Conservation (phyloP, 2,888 invertebrate genomes). For the Drymonia ruficornis region DNA sequence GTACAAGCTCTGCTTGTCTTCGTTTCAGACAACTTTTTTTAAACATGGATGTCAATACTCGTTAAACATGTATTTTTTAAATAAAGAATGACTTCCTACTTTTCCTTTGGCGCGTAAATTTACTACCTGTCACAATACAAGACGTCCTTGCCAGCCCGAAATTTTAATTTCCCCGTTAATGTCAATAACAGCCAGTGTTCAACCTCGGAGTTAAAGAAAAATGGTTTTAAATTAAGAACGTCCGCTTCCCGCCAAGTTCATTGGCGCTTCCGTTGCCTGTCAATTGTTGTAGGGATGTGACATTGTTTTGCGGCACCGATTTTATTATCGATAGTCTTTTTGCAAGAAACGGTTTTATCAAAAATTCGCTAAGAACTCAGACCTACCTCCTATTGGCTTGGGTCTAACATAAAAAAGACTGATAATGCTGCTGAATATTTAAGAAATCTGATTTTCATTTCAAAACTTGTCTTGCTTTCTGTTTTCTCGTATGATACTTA, state of each 20-base stretch:
- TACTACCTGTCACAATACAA: constrained; percentile 18
- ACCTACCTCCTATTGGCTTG: no score
- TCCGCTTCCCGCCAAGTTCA: constrained; percentile 70
- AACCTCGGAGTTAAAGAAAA: constrained; percentile 17
- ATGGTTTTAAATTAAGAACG: constrained; percentile 56
- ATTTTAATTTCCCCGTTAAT: constrained; percentile 24
- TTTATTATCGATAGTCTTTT: background rate
- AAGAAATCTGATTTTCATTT: no score
- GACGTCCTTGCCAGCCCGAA: constrained; percentile 34
- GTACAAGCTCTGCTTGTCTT: no score
- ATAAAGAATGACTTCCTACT: constrained; percentile 11
- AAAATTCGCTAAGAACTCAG: no score
- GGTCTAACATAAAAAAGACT: no score
- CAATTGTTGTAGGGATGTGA: constrained; percentile 49
- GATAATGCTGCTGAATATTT: no score
- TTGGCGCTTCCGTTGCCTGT: constrained; percentile 64
- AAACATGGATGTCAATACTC: background rate
- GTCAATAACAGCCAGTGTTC: constrained; percentile 38
- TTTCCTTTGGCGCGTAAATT: constrained; percentile 5
- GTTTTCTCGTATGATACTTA: no score
- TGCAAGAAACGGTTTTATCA: background rate
- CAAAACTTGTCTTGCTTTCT: no score
- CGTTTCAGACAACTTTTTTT: no score
- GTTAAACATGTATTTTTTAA: background rate
- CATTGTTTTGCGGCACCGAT: constrained; percentile 9